Base-by-base conservation (phyloP, 2,888 invertebrate species). In the Amiota mariae region DNA sequence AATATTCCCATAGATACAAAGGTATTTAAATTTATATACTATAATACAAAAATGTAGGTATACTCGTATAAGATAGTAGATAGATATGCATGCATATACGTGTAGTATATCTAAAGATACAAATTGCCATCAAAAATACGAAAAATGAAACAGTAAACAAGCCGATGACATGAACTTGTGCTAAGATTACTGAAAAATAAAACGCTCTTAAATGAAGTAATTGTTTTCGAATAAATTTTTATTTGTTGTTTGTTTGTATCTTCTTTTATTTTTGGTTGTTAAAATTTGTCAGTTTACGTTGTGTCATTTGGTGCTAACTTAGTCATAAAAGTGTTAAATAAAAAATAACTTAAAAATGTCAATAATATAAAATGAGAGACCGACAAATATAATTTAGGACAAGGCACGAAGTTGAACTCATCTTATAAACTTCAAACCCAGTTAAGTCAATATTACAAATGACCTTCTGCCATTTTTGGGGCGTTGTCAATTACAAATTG, bases 61-160 rank as follows among this genome's bases (percentile, higher is more conserved):
- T 24, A 24, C 24, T 36, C n/a, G n/a, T n/a, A 36, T 36, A 36
- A 36, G 36, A 36, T 36, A 36, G 4, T 6, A 36, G 2, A 36
- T 36, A 6, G 6, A 36, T 36, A 36, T 18, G 8, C 59, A n/a
- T 24, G 59, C 12, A 15, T 20, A 10, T 20, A n/a, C n/a, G n/a
- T n/a, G n/a, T n/a, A n/a, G 59, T 20, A 10, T 20, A 20, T 20
- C 10, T 4, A n/a, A 57, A 18, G 24, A 61, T 10, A 67, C 48
- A 67, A 66, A 63, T 36, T 63, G 24, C 61, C 61, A 63, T 24
- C 10, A 63, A 36, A 63, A 36, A 12, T 66, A 48, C 18, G 66
- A 67, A 47, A 51, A 67, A 67, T 67, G 67, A 67, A 67, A 51
- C 67, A 20, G 67, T 24, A 67, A 67, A 67, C 51, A 51, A 67